These are phyloP conservation scores for Melospiza georgiana DNA, from an alignment of 2,113 vertebrate genomes.

Conservation along the genomic window DNA sequence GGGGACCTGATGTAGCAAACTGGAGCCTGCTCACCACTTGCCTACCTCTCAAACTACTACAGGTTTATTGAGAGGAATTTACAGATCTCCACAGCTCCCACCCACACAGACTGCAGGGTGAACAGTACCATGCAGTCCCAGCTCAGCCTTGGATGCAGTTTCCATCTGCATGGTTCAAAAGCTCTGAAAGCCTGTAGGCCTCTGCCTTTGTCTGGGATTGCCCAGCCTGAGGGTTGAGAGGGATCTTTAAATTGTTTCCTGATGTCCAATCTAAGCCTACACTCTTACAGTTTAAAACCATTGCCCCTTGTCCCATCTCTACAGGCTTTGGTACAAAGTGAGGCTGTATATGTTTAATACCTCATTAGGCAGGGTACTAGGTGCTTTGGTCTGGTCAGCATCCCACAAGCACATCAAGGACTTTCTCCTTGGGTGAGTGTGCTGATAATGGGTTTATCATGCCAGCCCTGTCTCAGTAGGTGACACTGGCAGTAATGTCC, in stretches of 20 bases:
- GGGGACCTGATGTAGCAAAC: neutral
- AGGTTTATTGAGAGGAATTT: neutral
- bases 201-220: neutral
- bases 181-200: neutral
- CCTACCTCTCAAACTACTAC: neutral
- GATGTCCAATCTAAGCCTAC: neutral
- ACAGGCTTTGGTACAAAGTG: neutral
- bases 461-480: rapidly evolving
- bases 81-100: neutral
- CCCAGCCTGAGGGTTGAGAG: neutral
- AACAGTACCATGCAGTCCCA: neutral
- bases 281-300: neutral
- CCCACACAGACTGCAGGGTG: neutral
- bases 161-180: neutral
- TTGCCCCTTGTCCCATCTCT: neutral
- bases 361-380: neutral
- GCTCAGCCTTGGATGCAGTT: neutral
- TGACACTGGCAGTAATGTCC: neutral
- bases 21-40: neutral
- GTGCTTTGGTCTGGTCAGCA: neutral
- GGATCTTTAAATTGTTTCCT: neutral
- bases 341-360: neutral
- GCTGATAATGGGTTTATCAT: neutral
- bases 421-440: neutral
- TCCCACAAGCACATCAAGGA: neutral